A percentile compares a stretch with the other conserved stretches of the same genome.
These are phyloP conservation scores for Atlantisia rogersi DNA, from an alignment of 2,113 vertebrate genomes.

Conservation along the genomic window DNA sequence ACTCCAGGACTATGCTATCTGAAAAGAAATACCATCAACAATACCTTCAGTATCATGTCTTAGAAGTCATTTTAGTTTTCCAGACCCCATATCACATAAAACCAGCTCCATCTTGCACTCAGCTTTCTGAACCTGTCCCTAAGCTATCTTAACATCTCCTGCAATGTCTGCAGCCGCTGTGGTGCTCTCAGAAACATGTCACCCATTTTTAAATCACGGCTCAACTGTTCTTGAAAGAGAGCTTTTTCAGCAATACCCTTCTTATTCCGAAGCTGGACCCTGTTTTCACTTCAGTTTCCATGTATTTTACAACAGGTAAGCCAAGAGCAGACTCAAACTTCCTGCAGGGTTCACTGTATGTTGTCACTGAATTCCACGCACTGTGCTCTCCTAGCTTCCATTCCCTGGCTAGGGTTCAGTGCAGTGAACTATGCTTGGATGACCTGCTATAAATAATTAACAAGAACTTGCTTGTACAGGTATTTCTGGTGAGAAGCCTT, in stretches of 20 bases:
- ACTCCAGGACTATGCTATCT: background rate
- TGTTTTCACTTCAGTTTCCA: background rate
- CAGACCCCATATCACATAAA: background rate
- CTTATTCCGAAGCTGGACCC: background rate
- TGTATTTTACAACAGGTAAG: background rate
- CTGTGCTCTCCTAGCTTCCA: background rate
- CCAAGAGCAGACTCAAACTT: background rate
- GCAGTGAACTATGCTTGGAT: background rate
- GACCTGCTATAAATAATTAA: conserved; percentile 49
- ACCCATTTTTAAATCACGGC: background rate
- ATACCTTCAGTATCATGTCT: background rate
- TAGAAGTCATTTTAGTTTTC: background rate
- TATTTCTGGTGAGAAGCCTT: background rate
- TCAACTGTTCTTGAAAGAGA: background rate
- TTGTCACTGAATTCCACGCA: background rate
- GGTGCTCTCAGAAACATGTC: background rate
- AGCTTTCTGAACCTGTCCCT: background rate
- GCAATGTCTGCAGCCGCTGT: background rate
- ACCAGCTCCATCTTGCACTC: background rate
- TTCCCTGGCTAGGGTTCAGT: background rate
- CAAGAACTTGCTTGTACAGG: background rate
- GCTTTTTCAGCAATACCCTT: background rate
- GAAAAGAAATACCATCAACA: background rate
- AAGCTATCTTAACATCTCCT: background rate
- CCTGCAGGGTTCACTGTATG: background rate